These are phyloP conservation scores for Nomada flava DNA, from an alignment of 2,888 invertebrate genomes.

Conservation along the genomic window DNA sequence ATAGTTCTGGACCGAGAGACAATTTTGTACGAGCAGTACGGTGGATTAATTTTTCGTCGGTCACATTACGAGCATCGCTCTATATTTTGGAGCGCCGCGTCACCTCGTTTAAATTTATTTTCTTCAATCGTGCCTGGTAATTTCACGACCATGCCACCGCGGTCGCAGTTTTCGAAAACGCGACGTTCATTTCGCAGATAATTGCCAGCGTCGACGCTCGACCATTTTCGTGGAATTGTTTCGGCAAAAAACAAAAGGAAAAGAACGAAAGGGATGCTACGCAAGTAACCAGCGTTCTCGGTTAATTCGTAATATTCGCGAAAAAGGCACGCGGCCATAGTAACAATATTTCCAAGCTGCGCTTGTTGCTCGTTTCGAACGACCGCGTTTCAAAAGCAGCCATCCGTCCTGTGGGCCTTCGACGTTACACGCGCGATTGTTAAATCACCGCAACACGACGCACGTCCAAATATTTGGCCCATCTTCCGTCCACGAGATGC, in stretches of 20 bases:
- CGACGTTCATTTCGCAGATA: constrained; percentile 6
- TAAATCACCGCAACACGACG: constrained; percentile 31
- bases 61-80: neutral
- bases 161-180: neutral
- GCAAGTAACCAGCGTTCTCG: neutral
- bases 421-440: constrained; percentile 36
- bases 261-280: too few species aligned
- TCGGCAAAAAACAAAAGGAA: neutral
- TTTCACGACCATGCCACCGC: neutral
- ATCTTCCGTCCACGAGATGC: constrained; percentile 16
- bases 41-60: neutral
- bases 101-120: neutral
- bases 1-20: neutral
- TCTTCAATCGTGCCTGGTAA: neutral
- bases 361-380: neutral
- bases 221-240: constrained; percentile 5
- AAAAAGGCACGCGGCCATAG: neutral
- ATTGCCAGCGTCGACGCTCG: neutral
- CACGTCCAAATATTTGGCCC: constrained; percentile 47
- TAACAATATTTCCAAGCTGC: constrained; percentile 7
- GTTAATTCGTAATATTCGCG: constrained; percentile 3
- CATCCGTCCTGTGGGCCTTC: neutral
- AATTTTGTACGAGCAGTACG: neutral
- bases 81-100: neutral
- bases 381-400: constrained; percentile 12